These are phyloP conservation scores for Seira sanloemensis DNA, from an alignment of 2,888 invertebrate genomes.

Conservation along the genomic window DNA sequence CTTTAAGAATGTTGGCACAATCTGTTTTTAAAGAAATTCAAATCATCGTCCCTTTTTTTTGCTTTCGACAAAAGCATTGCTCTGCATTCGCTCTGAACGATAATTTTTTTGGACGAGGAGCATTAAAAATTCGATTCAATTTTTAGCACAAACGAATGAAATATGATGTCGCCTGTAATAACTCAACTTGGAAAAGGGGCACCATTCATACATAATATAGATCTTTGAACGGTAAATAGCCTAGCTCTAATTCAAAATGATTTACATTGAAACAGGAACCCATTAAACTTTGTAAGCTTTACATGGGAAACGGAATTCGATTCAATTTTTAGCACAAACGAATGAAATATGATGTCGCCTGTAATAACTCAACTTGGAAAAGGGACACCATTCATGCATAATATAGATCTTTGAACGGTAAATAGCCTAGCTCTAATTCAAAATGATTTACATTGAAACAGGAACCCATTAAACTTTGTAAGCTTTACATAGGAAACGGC, in stretches of 20 bases:
- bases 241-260: slow-evolving; percentile 28
- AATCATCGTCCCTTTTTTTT: too few species aligned
- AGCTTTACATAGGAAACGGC: background rate
- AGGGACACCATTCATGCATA: background rate
- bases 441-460: slow-evolving; percentile 36
- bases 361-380: background rate
- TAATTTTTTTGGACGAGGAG: too few species aligned
- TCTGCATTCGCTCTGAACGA: too few species aligned
- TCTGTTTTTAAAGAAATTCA: too few species aligned
- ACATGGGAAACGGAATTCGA: background rate
- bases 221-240: background rate
- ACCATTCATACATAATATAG: background rate
- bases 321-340: background rate
- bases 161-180: background rate
- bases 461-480: background rate
- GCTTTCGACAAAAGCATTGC: too few species aligned
- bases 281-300: background rate
- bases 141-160: background rate
- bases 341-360: background rate
- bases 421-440: background rate
- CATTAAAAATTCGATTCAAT: background rate
- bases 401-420: background rate
- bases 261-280: slow-evolving; percentile 21
- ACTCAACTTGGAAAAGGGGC: background rate
- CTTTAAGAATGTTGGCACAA: too few species aligned